These are phyloP conservation scores for Ophioninae sp. DNA, from an alignment of 2,888 invertebrate genomes.

Conservation along the genomic window DNA sequence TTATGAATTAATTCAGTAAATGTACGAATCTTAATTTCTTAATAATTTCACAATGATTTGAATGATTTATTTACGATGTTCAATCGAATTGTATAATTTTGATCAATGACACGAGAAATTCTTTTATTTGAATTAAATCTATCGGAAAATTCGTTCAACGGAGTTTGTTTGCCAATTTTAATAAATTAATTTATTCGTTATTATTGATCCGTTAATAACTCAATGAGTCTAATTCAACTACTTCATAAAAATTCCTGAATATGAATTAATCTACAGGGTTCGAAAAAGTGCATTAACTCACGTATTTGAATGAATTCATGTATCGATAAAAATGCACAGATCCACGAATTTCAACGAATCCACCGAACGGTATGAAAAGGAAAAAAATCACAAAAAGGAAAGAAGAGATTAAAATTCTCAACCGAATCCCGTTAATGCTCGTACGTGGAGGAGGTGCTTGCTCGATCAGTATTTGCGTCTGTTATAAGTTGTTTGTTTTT, in stretches of 20 bases:
- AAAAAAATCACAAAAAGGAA: background rate
- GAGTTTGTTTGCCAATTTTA: background rate
- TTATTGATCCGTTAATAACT: too few relatives aligned
- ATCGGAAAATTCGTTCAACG: background rate
- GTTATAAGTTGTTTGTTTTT: slow-evolving; percentile 54
- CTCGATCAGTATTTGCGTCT: slow-evolving; percentile 58
- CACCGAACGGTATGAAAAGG: background rate
- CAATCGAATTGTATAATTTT: too few relatives aligned
- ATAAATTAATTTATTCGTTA: background rate
- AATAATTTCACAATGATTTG: too few relatives aligned
- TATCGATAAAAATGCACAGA: background rate
- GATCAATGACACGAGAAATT: too few relatives aligned
- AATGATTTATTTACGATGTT: too few relatives aligned
- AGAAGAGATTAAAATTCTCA: slow-evolving; percentile 13
- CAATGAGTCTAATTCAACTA: background rate
- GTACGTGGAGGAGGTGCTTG: slow-evolving; percentile 42
- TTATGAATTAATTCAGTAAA: background rate
- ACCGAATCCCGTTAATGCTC: slow-evolving; percentile 28
- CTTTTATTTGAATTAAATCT: background rate
- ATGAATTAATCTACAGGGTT: background rate
- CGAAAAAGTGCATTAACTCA: background rate
- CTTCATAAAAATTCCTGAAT: background rate
- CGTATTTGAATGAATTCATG: background rate
- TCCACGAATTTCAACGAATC: background rate
- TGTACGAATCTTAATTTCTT: background rate